Conservation (phyloP, 2,797 vertebrate genomes). For the Tapirus indicus region DNA sequence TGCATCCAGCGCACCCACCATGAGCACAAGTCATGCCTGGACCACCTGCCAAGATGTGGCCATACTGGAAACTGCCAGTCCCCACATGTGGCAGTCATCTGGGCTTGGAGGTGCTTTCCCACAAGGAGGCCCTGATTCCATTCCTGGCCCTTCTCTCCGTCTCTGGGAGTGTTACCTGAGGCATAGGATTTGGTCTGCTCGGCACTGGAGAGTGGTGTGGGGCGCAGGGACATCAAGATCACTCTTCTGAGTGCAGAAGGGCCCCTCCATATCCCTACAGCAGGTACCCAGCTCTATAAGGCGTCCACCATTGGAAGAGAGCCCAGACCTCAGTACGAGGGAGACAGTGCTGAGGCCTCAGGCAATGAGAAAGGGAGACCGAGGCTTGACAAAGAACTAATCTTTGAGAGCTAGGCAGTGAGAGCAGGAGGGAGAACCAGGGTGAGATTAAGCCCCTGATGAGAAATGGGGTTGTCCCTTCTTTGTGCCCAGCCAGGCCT, state of each 20-base stretch:
- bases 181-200: background rate
- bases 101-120: background rate
- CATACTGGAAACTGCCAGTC: background rate
- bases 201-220: accelerated
- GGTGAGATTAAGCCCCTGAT: background rate
- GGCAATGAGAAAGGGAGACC: background rate
- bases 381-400: accelerated
- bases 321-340: background rate
- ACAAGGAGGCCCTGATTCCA: accelerated
- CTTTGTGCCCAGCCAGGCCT: background rate
- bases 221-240: background rate
- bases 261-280: too few relatives aligned
- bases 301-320: background rate
- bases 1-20: accelerated
- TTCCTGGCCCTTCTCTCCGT: too few relatives aligned
- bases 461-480: background rate
- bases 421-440: background rate
- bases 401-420: background rate
- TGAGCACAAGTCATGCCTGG: accelerated
- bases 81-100: accelerated
- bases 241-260: background rate
- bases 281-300: background rate
- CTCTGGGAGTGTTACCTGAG: background rate
- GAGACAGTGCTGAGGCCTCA: background rate
- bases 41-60: background rate